Base-by-base conservation (phyloP, 2,113 vertebrate genomes). In the Gobius niger region DNA sequence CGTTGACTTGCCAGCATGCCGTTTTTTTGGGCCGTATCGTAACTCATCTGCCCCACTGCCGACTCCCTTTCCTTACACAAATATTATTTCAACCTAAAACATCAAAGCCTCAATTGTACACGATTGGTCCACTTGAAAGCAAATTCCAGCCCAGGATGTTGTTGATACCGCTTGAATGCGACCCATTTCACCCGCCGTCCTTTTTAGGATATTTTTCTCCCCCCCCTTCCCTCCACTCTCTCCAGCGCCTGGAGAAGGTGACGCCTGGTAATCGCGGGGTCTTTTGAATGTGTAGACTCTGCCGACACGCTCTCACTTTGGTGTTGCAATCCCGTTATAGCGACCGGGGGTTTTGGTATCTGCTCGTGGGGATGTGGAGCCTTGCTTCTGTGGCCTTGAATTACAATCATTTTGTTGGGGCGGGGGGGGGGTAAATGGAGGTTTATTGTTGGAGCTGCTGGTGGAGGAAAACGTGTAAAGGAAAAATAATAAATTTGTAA, bases 311-410 rank as follows among this genome's bases (percentile, higher is more conserved):
- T 89, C 78, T 86, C 81, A 85, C 84, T 90, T 89, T 89, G 82
- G 80, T 89, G 86, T 90, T 90, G 88, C 85, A 88, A 87, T 89
- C 85, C 85, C 82, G 87, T 90, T 88, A 91, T 4, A 34, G 24
- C 24, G 24, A 34, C 82, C 80, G 75, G 83, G 85, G 80, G 80
- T 87, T 82, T 87, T 89, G 85, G 88, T 57, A 87, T 91, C 82
- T 87, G 82, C 87, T 88, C 59, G 76, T 88, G 81, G 80, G 88
- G 82, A 86, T 87, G 75, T 56, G 80, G 81, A 80, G 88, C 87
- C 83, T 88, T 85, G 89, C 88, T 91, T 91, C 85, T 84, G 90
- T 90, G 89, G 89, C 89, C 91, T 91, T 90, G 85, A 84, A 88
- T 88, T 84, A 85, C 87, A 85, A 89, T 86, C 72, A 78, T 79